Percentiles rank a stretch among this genome's conserved stretches.
These are phyloP conservation scores for Deilephila porcellus DNA, from an alignment of 2,888 invertebrate species.

Conservation along the genomic window DNA sequence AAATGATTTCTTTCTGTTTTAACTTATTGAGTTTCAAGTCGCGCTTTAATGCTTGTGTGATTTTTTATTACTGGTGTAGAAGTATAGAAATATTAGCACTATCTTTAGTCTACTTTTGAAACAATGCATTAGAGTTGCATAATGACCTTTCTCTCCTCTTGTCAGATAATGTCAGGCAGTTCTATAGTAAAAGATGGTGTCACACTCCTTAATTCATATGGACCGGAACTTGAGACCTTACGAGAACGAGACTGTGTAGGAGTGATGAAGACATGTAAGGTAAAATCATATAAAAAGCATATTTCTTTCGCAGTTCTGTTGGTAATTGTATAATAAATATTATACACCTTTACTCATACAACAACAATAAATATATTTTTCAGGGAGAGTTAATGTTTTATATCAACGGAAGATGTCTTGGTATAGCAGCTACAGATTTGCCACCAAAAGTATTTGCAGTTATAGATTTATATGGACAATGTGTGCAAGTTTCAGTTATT, in stretches of 20 bases:
- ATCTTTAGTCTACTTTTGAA: no score
- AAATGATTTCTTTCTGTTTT: no score
- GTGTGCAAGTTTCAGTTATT: constrained; percentile 92
- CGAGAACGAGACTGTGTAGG: constrained; percentile 93
- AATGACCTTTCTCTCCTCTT: constrained; percentile 32
- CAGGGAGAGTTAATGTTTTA: constrained; percentile 94
- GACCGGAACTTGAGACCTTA: constrained; percentile 92
- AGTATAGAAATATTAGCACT: no score
- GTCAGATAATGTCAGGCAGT: constrained; percentile 93
- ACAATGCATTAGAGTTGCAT: neutral
- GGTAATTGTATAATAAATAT: no score
- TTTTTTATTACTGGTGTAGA: no score
- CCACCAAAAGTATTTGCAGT: constrained; percentile 94
- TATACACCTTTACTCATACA: no score
- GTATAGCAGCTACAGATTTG: constrained; percentile 92
- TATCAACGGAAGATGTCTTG: constrained; percentile 95
- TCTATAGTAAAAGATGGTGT: constrained; percentile 94
- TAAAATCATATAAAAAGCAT: constrained; percentile 52
- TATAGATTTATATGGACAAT: constrained; percentile 97
- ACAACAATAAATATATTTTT: constrained; percentile 27
- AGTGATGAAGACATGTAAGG: constrained; percentile 91
- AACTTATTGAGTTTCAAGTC: no score
- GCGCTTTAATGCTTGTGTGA: no score
- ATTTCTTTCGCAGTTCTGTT: no score
- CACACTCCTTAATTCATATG: constrained; percentile 92